Evolutionary conservation across 2,113 vertebrate species (phyloP).

Genomic region (Platichthys stellatus): DNA sequence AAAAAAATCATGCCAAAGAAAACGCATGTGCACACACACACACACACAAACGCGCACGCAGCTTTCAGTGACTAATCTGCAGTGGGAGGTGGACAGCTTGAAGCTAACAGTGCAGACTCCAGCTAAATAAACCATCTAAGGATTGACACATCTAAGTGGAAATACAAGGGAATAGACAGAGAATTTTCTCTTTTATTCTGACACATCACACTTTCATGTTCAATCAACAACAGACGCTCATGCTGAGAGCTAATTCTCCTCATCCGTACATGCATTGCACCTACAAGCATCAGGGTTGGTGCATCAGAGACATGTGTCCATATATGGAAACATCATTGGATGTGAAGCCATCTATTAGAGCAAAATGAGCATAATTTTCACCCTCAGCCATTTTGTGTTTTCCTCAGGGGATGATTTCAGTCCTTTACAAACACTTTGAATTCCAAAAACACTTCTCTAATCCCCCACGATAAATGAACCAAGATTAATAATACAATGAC

Average conservation of each 20-base stretch:
- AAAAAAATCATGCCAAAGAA: conserved; percentile 21
- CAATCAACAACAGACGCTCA: conserved; percentile 51
- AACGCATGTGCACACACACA: conserved; percentile 16
- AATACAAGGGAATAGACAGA: conserved; percentile 69
- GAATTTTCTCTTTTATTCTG: conserved; percentile 60
- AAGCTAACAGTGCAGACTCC: conserved; percentile 57
- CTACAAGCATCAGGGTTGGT: too few relatives aligned
- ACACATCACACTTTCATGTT: conserved; percentile 52
- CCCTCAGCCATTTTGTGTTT: conserved; percentile 34
- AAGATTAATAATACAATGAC: conserved; percentile 9
- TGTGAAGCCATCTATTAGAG: conserved; percentile 39
- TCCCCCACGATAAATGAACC: conserved; percentile 1
- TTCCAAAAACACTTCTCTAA: conserved; percentile 29
- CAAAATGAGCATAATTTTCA: conserved; percentile 50
- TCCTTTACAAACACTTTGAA: conserved; percentile 31
- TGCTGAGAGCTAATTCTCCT: conserved; percentile 44
- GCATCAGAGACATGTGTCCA: too few relatives aligned
- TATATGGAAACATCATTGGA: conserved; percentile 28
- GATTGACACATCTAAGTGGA: conserved; percentile 73
- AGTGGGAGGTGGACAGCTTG: conserved; percentile 80
- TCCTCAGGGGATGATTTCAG: conserved; percentile 27
- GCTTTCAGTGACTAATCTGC: conserved; percentile 77
- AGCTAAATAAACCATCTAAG: conserved; percentile 79
- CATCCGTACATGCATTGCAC: conserved; percentile 8
- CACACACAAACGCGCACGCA: conserved; percentile 29